Evolutionary conservation across 2,797 vertebrate species (phyloP).

Genomic region (Pseudopleuronectes americanus): DNA sequence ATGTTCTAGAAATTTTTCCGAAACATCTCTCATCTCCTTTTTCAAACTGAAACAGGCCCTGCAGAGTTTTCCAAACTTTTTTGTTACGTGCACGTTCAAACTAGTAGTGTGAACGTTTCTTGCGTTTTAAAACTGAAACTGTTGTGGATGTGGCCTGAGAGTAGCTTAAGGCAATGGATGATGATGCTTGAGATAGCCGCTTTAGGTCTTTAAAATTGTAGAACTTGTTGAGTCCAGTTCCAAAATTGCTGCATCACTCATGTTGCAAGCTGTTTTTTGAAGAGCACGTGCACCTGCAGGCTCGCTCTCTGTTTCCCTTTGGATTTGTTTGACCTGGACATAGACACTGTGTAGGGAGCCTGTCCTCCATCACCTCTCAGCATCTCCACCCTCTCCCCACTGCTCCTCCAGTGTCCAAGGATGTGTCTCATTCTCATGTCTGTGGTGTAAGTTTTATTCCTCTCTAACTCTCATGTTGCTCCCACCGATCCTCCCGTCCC

Average conservation of each 20-base stretch:
- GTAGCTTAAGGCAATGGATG: too few species aligned
- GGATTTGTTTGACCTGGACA: constrained; percentile 63
- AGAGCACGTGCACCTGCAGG: constrained; percentile 46
- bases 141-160: too few species aligned
- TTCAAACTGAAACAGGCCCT: too few species aligned
- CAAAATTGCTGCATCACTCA: constrained; percentile 35
- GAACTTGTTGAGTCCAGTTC: constrained; percentile 12
- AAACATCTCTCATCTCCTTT: too few species aligned
- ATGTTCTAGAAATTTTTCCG: neutral
- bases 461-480: constrained; percentile 75
- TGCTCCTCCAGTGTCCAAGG: constrained; percentile 62
- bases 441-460: constrained; percentile 76
- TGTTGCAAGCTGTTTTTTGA: constrained; percentile 9
- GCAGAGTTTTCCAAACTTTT: too few species aligned
- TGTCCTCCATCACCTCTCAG: constrained; percentile 43
- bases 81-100: too few species aligned
- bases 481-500: constrained; percentile 70
- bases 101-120: too few species aligned
- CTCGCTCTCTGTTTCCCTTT: constrained; percentile 36
- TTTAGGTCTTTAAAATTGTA: neutral
- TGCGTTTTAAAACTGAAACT: too few species aligned
- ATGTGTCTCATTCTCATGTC: constrained; percentile 77
- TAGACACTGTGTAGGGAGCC: constrained; percentile 44
- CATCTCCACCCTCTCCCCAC: constrained; percentile 52
- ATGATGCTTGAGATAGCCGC: too few species aligned